Evolutionary conservation across 2,888 invertebrate species (phyloP), one percentile per base, ranked within the genome.

Genomic region (Aspidiotus rigidus): DNA sequence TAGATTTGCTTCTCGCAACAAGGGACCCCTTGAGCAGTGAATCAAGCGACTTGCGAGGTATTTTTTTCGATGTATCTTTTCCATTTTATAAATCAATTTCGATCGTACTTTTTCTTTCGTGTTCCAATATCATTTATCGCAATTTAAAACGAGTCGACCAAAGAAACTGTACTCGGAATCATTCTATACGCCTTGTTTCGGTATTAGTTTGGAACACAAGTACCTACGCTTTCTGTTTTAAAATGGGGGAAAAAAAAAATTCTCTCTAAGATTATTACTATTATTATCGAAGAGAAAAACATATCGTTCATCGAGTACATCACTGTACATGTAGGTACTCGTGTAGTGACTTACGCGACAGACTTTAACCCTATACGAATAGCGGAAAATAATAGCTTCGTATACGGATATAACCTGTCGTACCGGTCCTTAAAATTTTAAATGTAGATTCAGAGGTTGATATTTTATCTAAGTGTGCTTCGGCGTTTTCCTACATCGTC

Each of bases 371-470:
- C 28, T 28, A 28, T 5, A 28, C 59, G 17, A 7, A 39, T 59
- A 28, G 59, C 59, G 59, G 59, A 39, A 59, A 59, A 59, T 28
- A 28, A 28, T 28, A 28, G 28, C 28, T 28, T 59, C 59, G 59
- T 7, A 11, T n/a, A n/a, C n/a, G n/a, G n/a, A n/a, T n/a, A n/a
- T 59, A 59, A 59, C 59, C 59, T 28, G 59, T 59, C 28, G 59
- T 59, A 59, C 59, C 59, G 59, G 59, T 59, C 59, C 28, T 59
- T 10, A 28, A 28, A 59, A 56, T 49, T 49, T n/a, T 49, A 49
- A 49, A 49, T 13, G 49, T 49, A 49, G 49, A 49, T 49, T n/a
- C 49, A 28, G 28, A 28, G 28, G 28, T 28, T 28, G 28, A 28
- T 28, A 28, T 28, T 28, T 28, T 28, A 28, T 28, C 28, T 28